Evolutionary conservation across 2,113 vertebrate species (phyloP), one percentile per base, ranked within the genome.

Genomic region (Pterocles orientalis): DNA sequence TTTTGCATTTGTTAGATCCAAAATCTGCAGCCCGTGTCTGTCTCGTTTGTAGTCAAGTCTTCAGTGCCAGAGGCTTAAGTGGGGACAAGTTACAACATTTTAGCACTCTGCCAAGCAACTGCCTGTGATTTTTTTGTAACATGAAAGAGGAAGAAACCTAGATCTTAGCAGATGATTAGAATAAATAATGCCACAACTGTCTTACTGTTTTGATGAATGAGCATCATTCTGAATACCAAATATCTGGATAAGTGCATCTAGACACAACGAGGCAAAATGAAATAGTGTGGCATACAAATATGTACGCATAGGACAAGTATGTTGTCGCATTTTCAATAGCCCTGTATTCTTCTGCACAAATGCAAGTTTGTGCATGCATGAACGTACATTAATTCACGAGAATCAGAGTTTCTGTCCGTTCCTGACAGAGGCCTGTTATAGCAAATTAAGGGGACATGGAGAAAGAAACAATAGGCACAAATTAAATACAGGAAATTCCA

Each of bases 211-310:
- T 92, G 82, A 94, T 85, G 66, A 93, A 77, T 70, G 29, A 95
- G 47, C 62, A 54, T 85, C 50, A 92, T 92, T 94, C 91, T 91
- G 70, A 82, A 85, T 86, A 54, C 26, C 39, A 66, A 85, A 9
- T 87, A 33, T 68, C 50, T 54, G 28, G 66, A 65, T 87, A 73
- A 79, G 66, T 76, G 34, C 89, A 83, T 88, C 50, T 66, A 50
- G 31, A 73, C 68, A 88, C 45, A 94, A 95, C 80, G 64, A 87
- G 45, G 54, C n/a, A 93, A 94, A 93, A 92, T 58, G n/a, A 82
- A 89, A 82, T 82, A 73, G 90, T 34, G 48, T 60, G 34, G 18
- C 2, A 2, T 58, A 65, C 60, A 88, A 81, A 72, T 73, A 66
- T 31, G 33, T 90, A 31, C 62, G 50, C 23, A 64, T 8, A 72